A percentile compares a stretch with the other conserved stretches of the same genome.
These are phyloP conservation scores for Dryobota labecula DNA, from an alignment of 2,888 invertebrate species.

Conservation along the genomic window DNA sequence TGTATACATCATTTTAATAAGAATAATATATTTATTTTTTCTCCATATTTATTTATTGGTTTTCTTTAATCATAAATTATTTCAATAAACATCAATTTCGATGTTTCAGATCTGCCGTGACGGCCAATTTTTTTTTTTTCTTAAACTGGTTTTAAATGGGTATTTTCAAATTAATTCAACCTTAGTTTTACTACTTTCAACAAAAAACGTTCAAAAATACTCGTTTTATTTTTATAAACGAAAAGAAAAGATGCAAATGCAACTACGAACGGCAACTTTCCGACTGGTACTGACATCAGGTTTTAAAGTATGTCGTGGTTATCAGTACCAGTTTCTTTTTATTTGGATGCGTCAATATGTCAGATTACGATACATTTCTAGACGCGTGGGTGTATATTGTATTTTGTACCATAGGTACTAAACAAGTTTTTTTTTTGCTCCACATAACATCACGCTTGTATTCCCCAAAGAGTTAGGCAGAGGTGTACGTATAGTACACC, in stretches of 20 bases:
- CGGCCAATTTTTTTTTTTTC: too few species aligned
- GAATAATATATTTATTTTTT: too few species aligned
- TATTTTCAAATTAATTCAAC: background rate
- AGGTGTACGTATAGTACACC: too few species aligned
- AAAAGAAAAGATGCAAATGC: constrained; percentile 52
- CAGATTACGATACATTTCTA: constrained; percentile 14
- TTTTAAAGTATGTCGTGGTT: constrained; percentile 56
- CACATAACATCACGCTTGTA: too few species aligned
- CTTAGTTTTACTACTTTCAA: background rate
- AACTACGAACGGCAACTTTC: constrained; percentile 49
- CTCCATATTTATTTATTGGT: too few species aligned
- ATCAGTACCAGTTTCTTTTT: constrained; percentile 55
- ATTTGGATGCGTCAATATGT: constrained; percentile 44
- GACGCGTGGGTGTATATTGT: constrained; percentile 24
- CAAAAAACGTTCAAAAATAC: constrained; percentile 4
- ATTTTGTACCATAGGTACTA: constrained; percentile 12
- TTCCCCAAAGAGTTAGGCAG: too few species aligned
- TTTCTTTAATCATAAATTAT: too few species aligned
- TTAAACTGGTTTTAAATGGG: background rate
- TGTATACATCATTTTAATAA: too few species aligned
- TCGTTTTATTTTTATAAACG: constrained; percentile 24
- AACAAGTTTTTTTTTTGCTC: background rate
- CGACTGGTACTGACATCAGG: constrained; percentile 45
- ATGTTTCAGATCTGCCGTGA: too few species aligned
- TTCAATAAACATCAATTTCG: too few species aligned